A percentile compares a stretch with the other conserved stretches of the same genome.
These are phyloP conservation scores for Anorthoa munda DNA, from an alignment of 2,888 invertebrate genomes.

Conservation along the genomic window DNA sequence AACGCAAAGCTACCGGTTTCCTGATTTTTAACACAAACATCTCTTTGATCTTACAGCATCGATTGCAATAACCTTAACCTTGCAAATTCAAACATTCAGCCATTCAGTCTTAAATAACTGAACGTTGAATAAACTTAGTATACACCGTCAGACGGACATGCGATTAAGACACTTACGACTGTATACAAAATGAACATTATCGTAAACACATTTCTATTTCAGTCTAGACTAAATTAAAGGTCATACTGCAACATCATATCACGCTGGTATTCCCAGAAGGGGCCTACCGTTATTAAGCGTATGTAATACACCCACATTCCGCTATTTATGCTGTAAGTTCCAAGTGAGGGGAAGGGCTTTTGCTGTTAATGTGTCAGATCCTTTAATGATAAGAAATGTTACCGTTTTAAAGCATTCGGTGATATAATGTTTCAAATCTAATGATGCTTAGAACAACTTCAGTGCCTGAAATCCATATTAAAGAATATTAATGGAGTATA, in stretches of 20 bases:
- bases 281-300: neutral
- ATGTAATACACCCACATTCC: conserved; percentile 21
- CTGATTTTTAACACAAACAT: conserved; percentile 13
- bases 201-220: conserved; percentile 44
- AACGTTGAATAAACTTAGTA: conserved; percentile 38
- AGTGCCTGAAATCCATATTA: neutral
- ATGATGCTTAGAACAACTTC: neutral
- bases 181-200: conserved; percentile 33
- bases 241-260: conserved; percentile 1
- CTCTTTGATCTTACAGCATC: conserved; percentile 34
- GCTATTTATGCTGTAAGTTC: neutral
- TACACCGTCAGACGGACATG: conserved; percentile 27
- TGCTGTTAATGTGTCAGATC: neutral
- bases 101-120: conserved; percentile 16
- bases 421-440: neutral
- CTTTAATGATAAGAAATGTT: conserved; percentile 10
- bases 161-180: conserved; percentile 48
- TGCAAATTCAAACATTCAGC: conserved; percentile 9
- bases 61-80: conserved; percentile 21
- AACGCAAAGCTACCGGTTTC: conserved; percentile 17
- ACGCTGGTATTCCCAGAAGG: conserved; percentile 3
- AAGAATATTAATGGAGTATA: neutral
- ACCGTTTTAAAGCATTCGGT: neutral
- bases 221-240: conserved; percentile 37
- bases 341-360: neutral